Evolutionary conservation across 1,140 invertebrate species (phyloP).

Genomic region (Drosophila busckii): DNA sequence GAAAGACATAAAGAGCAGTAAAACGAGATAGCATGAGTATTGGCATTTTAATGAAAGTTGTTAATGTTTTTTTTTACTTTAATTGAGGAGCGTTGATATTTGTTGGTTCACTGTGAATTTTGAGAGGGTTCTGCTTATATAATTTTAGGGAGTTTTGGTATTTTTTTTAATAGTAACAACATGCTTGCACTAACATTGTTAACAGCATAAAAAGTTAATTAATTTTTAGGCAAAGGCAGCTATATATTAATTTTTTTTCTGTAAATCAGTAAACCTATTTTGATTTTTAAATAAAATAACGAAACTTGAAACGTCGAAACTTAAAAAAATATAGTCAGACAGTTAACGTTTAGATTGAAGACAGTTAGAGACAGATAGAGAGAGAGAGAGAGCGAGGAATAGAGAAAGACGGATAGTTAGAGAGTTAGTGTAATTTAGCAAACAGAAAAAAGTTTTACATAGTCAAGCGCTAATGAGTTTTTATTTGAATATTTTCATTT

Average conservation of each 20-base stretch:
- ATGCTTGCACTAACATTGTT: conserved; percentile 22
- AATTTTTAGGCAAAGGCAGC: too few species aligned
- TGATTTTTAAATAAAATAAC: conserved; percentile 22
- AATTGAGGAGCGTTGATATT: too few species aligned
- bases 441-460: conserved; percentile 21
- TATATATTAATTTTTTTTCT: too few species aligned
- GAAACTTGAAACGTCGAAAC: conserved; percentile 1
- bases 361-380: background rate
- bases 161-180: conserved; percentile 13
- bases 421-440: background rate
- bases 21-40: too few species aligned
- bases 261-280: conserved; percentile 30
- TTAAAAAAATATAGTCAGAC: conserved; percentile 1
- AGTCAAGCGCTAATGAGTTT: conserved; percentile 10
- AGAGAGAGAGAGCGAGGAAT: conserved; percentile 21
- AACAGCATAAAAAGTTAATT: background rate
- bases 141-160: background rate
- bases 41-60: too few species aligned
- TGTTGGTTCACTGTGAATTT: too few species aligned
- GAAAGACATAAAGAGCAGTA: background rate
- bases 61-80: too few species aligned
- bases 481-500: background rate
- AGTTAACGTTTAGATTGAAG: background rate
- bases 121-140: too few species aligned
- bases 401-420: conserved; percentile 7